Conservation (phyloP, 2,797 vertebrate species). For the Netta rufina region DNA sequence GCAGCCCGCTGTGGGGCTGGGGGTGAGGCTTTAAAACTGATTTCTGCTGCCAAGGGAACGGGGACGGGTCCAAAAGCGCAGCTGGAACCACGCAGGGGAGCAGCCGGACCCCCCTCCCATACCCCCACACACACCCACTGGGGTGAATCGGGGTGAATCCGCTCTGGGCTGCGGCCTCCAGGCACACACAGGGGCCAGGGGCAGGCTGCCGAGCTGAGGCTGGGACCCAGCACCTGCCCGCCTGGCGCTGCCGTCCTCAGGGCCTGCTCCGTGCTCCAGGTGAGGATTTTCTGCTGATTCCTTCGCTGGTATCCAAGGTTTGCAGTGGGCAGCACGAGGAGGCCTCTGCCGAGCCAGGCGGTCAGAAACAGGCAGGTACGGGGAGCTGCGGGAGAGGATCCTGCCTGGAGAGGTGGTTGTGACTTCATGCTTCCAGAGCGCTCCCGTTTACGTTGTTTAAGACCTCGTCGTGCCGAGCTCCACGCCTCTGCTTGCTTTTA, state of each 20-base stretch:
- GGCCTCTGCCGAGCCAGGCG: neutral
- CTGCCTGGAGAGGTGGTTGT: neutral
- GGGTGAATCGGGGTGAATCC: neutral
- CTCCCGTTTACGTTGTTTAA: neutral
- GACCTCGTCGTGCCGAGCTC: neutral
- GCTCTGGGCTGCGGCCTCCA: accelerated
- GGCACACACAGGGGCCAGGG: neutral
- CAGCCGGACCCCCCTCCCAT: accelerated
- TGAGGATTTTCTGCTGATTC: conserved; percentile 9
- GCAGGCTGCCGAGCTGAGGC: neutral
- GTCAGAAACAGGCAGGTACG: conserved; percentile 28
- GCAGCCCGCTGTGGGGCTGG: accelerated
- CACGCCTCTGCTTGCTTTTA: conserved; percentile 9
- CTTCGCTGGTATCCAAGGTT: neutral
- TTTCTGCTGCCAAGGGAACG: neutral
- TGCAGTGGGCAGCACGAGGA: neutral
- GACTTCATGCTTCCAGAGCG: neutral
- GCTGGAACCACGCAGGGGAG: neutral
- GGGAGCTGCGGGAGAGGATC: conserved; percentile 17
- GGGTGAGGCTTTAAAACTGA: neutral
- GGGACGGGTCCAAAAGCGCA: neutral
- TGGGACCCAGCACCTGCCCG: neutral
- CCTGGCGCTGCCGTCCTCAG: neutral
- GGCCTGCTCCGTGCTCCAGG: neutral
- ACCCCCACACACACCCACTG: no score